Percentiles rank a stretch among this genome's conserved stretches.
Conservation (phyloP, 2,113 vertebrate genomes). For the Festucalex cinctus region DNA sequence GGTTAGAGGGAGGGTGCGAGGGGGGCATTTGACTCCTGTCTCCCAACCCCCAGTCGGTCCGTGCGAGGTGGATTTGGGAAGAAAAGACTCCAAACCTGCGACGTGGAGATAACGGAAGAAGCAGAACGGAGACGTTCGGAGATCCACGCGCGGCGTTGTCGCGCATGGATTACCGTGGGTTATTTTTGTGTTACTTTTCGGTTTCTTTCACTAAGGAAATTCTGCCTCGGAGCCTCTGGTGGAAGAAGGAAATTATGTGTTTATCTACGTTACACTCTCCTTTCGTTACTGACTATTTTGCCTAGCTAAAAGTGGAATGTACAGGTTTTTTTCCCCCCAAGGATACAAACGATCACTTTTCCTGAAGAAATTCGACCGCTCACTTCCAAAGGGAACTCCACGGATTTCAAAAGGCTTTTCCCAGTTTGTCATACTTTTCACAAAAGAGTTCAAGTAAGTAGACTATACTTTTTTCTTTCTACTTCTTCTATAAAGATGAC, state of each 20-base stretch:
- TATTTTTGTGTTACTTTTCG: slow-evolving; percentile 22
- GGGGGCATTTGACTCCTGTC: slow-evolving; percentile 61
- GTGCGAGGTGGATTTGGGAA: slow-evolving; percentile 59
- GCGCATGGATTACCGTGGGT: slow-evolving; percentile 54
- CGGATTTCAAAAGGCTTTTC: slow-evolving; percentile 42
- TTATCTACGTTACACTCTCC: slow-evolving; percentile 17
- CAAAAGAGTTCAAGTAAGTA: slow-evolving; percentile 50
- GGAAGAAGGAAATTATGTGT: slow-evolving; percentile 42
- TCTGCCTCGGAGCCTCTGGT: slow-evolving; percentile 18
- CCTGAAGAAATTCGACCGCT: slow-evolving; percentile 27
- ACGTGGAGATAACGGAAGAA: slow-evolving; percentile 60
- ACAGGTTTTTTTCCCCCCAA: neutral
- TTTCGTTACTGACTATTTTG: slow-evolving; percentile 36
- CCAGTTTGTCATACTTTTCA: slow-evolving; percentile 20
- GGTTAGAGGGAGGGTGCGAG: slow-evolving; percentile 25
- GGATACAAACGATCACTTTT: slow-evolving; percentile 39
- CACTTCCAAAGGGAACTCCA: slow-evolving; percentile 1
- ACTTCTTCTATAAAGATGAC: too few species aligned
- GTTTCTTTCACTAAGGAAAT: slow-evolving; percentile 35
- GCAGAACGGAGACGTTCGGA: slow-evolving; percentile 32
- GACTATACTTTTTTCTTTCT: too few species aligned
- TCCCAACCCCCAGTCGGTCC: slow-evolving; percentile 64
- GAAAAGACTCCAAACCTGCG: slow-evolving; percentile 59
- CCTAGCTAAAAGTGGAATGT: slow-evolving; percentile 10
- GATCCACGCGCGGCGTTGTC: slow-evolving; percentile 45